Evolutionary conservation across 2,797 vertebrate species (phyloP).

Genomic region (Anabacerthia variegaticeps): DNA sequence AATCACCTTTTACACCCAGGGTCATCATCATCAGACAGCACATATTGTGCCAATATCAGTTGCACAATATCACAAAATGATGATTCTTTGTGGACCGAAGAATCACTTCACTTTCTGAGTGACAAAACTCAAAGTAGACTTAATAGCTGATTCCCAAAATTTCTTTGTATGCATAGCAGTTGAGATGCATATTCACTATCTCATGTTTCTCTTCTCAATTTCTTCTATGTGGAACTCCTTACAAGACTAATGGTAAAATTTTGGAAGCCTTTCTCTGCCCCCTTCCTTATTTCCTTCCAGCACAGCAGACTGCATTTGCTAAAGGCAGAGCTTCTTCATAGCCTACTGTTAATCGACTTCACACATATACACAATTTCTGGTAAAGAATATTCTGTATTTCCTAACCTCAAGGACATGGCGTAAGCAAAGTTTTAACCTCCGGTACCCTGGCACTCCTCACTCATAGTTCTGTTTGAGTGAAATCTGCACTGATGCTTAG

Average conservation of each 20-base stretch:
- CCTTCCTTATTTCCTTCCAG: not conserved
- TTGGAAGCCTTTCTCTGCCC: not conserved
- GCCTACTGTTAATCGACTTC: not conserved
- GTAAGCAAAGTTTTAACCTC: not conserved
- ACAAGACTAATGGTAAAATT: not conserved
- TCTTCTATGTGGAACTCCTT: not conserved
- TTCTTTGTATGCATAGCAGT: not conserved
- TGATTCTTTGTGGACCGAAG: not conserved
- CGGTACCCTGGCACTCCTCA: fast-evolving
- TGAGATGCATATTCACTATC: not conserved
- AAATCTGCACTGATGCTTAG: not conserved
- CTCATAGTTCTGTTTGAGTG: not conserved
- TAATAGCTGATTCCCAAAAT: not conserved
- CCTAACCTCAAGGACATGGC: not conserved
- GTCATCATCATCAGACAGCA: not conserved
- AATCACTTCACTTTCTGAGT: not conserved
- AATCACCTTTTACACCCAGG: not conserved
- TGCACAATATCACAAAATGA: not conserved
- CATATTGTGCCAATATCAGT: not conserved
- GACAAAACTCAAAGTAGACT: not conserved
- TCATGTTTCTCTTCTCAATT: not conserved
- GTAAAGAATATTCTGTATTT: not conserved
- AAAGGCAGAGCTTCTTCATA: not conserved
- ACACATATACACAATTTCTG: not conserved
- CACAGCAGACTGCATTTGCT: not conserved